Conservation (phyloP, 2,888 invertebrate species). For the Gisinianus flammeolus region DNA sequence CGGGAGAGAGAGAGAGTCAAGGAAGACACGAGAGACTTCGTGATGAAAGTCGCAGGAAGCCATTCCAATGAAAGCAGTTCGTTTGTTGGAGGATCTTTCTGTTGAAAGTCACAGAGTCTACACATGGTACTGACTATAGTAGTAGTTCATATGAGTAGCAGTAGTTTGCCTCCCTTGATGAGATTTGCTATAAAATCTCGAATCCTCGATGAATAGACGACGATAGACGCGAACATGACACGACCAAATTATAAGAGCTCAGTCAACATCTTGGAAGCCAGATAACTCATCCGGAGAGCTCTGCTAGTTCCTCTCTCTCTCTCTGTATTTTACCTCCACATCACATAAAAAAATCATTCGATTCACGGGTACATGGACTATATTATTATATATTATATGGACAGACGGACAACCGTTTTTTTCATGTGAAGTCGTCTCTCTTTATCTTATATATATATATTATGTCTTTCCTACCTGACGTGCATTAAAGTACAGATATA, state of each 20-base stretch:
- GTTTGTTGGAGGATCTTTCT: slow-evolving; percentile 19
- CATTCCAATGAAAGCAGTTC: slow-evolving; percentile 37
- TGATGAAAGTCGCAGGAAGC: slow-evolving; percentile 45
- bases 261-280: slow-evolving; percentile 47
- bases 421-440: slow-evolving; percentile 27
- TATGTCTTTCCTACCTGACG: too few species aligned
- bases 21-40: not conserved
- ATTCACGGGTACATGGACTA: too few species aligned
- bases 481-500: too few species aligned
- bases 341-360: slow-evolving; percentile 41
- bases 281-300: slow-evolving; percentile 42
- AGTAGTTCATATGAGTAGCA: too few species aligned
- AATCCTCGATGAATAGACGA: slow-evolving; percentile 19
- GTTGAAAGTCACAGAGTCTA: not conserved
- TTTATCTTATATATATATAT: not conserved
- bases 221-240: slow-evolving; percentile 40
- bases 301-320: slow-evolving; percentile 18
- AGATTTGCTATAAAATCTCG: slow-evolving; percentile 44
- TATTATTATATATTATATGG: too few species aligned
- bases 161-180: too few species aligned
- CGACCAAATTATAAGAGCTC: slow-evolving; percentile 43
- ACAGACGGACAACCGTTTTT: slow-evolving; percentile 32
- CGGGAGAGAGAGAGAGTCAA: slow-evolving; percentile 17
- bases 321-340: not conserved
- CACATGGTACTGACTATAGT: not conserved